Conservation (phyloP, 2,113 vertebrate species). For the Dicentrarchus labrax region DNA sequence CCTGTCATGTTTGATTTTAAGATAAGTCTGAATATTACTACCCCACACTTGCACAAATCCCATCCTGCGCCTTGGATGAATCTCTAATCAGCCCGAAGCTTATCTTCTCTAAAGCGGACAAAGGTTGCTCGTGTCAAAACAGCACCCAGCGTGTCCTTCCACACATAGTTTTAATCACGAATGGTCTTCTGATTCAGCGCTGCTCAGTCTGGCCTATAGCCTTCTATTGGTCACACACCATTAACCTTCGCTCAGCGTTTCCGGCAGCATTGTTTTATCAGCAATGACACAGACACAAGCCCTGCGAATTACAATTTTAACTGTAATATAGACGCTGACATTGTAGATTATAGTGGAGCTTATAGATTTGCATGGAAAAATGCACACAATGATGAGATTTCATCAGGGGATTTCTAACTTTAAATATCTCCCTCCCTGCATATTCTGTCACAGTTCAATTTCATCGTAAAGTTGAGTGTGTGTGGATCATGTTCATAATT, state of each 20-base stretch:
- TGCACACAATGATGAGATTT: slow-evolving; percentile 24
- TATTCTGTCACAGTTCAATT: slow-evolving; percentile 35
- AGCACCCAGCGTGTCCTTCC: not conserved
- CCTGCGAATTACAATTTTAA: slow-evolving; percentile 40
- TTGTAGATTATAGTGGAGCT: slow-evolving; percentile 17
- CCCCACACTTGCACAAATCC: slow-evolving; percentile 10
- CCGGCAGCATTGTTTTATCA: slow-evolving; percentile 50
- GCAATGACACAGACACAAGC: slow-evolving; percentile 42
- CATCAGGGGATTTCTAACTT: slow-evolving; percentile 8
- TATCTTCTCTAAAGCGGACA: slow-evolving; percentile 17
- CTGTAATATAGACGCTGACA: slow-evolving; percentile 19
- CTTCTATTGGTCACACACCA: slow-evolving; percentile 62
- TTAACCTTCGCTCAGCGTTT: slow-evolving; percentile 64
- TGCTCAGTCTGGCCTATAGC: slow-evolving; percentile 39
- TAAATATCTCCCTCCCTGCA: not conserved
- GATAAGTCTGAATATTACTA: slow-evolving; percentile 12
- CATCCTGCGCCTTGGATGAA: slow-evolving; percentile 6
- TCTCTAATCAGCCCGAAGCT: slow-evolving; percentile 31
- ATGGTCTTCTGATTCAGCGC: slow-evolving; percentile 30
- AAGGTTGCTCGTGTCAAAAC: slow-evolving; percentile 30
- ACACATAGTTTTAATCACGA: slow-evolving; percentile 49
- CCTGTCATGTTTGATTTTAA: slow-evolving; percentile 39
- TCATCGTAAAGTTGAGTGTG: slow-evolving; percentile 18
- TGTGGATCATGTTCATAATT: slow-evolving; percentile 46
- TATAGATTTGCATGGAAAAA: slow-evolving; percentile 23